A percentile compares a stretch with the other conserved stretches of the same genome.
Conservation (phyloP, 2,113 vertebrate species). For the Sciurus niger region DNA sequence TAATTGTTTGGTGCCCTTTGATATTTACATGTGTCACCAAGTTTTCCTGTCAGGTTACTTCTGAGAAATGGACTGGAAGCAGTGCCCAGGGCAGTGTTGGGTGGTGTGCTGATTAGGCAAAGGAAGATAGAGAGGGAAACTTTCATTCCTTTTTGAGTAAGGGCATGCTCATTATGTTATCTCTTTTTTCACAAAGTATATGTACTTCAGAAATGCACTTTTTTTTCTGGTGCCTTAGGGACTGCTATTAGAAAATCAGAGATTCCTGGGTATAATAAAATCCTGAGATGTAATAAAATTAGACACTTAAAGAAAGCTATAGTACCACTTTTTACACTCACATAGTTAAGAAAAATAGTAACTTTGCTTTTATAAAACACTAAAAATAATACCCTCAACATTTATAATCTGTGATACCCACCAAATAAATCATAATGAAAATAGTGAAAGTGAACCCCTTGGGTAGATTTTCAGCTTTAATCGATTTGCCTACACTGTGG, state of each 20-base stretch:
- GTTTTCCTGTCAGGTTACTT: neutral
- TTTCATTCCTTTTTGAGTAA: constrained; percentile 28
- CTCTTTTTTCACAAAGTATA: constrained; percentile 71
- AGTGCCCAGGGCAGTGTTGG: neutral
- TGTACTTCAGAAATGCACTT: constrained; percentile 40
- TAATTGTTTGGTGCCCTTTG: neutral
- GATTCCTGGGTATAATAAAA: constrained; percentile 64
- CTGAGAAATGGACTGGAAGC: neutral
- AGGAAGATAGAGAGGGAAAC: neutral
- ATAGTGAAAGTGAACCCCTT: constrained; percentile 43
- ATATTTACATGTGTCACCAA: neutral
- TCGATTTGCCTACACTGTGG: constrained; percentile 3
- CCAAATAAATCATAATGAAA: constrained; percentile 64
- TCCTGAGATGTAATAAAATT: constrained; percentile 67
- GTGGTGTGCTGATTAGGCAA: neutral
- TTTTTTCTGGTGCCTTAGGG: constrained; percentile 52
- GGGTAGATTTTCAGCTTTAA: constrained; percentile 40
- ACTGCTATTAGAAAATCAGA: constrained; percentile 68
- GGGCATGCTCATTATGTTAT: constrained; percentile 23
- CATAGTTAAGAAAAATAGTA: constrained; percentile 72
- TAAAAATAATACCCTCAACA: constrained; percentile 66
- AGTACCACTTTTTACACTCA: constrained; percentile 48
- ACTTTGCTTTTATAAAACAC: constrained; percentile 71
- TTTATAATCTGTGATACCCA: constrained; percentile 65
- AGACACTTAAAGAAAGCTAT: constrained; percentile 69